These are phyloP conservation scores for Osmerus mordax DNA, from an alignment of 2,113 vertebrate genomes.

Conservation along the genomic window DNA sequence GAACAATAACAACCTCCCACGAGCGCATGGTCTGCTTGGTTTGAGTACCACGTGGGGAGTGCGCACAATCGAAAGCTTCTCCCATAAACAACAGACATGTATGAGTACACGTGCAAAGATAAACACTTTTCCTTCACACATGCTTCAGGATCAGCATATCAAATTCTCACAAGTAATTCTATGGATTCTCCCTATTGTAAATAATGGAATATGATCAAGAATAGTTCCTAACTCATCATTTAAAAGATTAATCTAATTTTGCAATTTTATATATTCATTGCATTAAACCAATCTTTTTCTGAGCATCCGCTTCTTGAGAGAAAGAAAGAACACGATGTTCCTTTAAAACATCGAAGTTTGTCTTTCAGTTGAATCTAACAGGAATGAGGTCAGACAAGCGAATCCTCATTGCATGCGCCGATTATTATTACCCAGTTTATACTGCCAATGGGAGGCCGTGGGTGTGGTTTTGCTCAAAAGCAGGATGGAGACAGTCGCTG, in stretches of 20 bases:
- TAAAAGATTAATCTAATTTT: too few species aligned
- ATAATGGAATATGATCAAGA: too few species aligned
- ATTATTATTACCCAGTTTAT: conserved; percentile 87
- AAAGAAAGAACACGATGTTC: conserved; percentile 54
- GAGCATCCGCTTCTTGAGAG: conserved; percentile 45
- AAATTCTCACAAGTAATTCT: too few species aligned
- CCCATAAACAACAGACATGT: neutral
- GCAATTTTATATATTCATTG: conserved; percentile 30
- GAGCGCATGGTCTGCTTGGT: neutral
- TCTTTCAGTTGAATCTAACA: conserved; percentile 79
- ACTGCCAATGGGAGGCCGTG: conserved; percentile 77
- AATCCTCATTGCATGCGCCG: conserved; percentile 94
- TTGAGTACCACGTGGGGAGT: neutral
- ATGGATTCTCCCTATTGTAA: too few species aligned
- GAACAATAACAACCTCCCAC: neutral
- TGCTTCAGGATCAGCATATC: too few species aligned
- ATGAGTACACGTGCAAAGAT: too few species aligned
- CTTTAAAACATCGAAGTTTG: conserved; percentile 74
- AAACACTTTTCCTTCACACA: too few species aligned
- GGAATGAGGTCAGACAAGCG: conserved; percentile 98
- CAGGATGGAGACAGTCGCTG: conserved; percentile 84
- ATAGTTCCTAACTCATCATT: too few species aligned
- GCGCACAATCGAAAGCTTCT: neutral
- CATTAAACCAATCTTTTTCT: conserved; percentile 54
- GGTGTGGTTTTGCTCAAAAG: conserved; percentile 75